These are phyloP conservation scores for Hepsetus odoe DNA, from an alignment of 2,113 vertebrate species.

Conservation along the genomic window DNA sequence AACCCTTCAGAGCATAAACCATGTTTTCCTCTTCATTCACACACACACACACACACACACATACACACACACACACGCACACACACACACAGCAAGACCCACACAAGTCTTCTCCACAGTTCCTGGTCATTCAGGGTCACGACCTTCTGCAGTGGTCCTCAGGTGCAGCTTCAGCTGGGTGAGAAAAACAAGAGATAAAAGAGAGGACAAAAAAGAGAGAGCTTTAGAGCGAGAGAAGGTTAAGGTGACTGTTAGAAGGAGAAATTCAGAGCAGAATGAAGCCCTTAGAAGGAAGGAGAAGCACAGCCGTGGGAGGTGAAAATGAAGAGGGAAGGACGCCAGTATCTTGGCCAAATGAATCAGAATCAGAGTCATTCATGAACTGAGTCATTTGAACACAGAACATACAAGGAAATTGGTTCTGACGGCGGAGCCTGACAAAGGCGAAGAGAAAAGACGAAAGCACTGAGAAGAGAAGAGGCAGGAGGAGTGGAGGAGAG, in stretches of 20 bases:
- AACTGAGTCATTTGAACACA: neutral
- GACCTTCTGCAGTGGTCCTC: constrained; percentile 70
- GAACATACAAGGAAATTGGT: neutral
- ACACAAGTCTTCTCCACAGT: constrained; percentile 30
- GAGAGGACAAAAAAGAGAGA: constrained; percentile 6
- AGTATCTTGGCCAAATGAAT: neutral
- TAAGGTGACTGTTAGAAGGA: constrained; percentile 39
- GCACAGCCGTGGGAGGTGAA: neutral
- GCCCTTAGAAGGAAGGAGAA: neutral
- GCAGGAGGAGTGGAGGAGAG: neutral
- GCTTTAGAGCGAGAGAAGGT: constrained; percentile 7
- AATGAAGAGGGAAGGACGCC: constrained; percentile 8
- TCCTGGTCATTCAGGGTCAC: constrained; percentile 69
- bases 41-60: neutral
- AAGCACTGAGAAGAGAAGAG: neutral
- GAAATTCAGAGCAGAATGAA: constrained; percentile 17
- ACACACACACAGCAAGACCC: constrained; percentile 3
- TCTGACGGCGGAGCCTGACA: neutral
- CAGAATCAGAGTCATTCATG: neutral
- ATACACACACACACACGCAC: constrained; percentile 18
- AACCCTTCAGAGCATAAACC: neutral
- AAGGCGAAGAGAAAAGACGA: constrained; percentile 12
- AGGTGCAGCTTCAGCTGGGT: constrained; percentile 75
- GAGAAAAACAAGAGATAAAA: constrained; percentile 13
- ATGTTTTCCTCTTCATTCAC: neutral